Evolutionary conservation across 2,888 invertebrate species (phyloP), one percentile per base, ranked within the genome.

Genomic region (Eugnorisma glareosa): DNA sequence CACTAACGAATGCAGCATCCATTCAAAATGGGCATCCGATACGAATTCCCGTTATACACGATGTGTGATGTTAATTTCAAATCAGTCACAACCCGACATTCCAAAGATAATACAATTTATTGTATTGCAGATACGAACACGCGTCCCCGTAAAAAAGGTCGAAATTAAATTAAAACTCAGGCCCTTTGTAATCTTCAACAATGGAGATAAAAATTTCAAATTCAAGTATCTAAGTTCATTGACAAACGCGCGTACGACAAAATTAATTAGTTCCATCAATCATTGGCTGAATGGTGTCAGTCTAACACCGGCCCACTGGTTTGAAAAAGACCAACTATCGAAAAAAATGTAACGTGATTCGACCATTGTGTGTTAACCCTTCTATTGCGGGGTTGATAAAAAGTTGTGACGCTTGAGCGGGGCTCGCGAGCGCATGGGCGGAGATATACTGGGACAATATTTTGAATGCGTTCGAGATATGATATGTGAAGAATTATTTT

Each of bases 251-350:
- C 92, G 93, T 90, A 92, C 93, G 91, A 94, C 94, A 91, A 95
- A 96, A 96, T 96, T 96, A 96, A 96, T 96, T 96, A 96, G 96
- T 96, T 95, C 92, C 96, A 96, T 96, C 96, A 95, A 96, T 96
- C 96, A 96, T 90, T 87, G 85, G 85, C 85, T 95, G 94, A 95
- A 95, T 94, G 90, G 93, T 93, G 95, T 94, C 94, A 93, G 91
- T 90, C 84, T 86, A 79, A 89, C 91, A 91, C 91, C 93, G 94
- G 94, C 94, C 94, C 94, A 94, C 93, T 94, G 95, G 90, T 94
- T 93, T 93, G 84, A 94, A 95, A 88, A 94, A 94, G 90, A 90
- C 89, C 89, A 93, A 93, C 93, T 92, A 90, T 87, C 84, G 90
- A 90, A 94, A 94, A 95, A 88, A 93, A 92, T 93, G 95, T 94